A percentile compares a stretch with the other conserved stretches of the same genome.
Conservation (phyloP, 2,888 invertebrate genomes). For the Perizoma flavofasciatum region DNA sequence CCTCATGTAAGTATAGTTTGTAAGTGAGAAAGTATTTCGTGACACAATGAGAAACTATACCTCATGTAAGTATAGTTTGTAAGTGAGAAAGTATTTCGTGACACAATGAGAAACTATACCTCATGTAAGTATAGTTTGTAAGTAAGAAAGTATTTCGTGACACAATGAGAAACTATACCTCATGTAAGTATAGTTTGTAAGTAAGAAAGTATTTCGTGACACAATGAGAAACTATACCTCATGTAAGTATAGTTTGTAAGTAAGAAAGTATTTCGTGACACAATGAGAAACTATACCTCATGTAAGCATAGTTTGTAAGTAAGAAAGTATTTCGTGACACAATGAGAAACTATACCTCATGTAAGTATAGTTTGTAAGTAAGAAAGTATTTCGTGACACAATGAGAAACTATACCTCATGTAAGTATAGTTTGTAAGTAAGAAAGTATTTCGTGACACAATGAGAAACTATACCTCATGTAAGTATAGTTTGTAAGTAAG, state of each 20-base stretch:
- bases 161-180: conserved; percentile 85
- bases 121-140: conserved; percentile 67
- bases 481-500: conserved; percentile 47
- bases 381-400: conserved; percentile 68
- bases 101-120: conserved; percentile 86
- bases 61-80: conserved; percentile 72
- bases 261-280: conserved; percentile 57
- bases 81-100: conserved; percentile 43
- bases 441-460: conserved; percentile 68
- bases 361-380: conserved; percentile 60
- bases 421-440: conserved; percentile 54
- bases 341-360: conserved; percentile 85
- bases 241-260: conserved; percentile 64
- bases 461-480: conserved; percentile 86
- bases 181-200: conserved; percentile 67
- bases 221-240: conserved; percentile 85
- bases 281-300: conserved; percentile 85
- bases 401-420: conserved; percentile 85
- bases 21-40: conserved; percentile 36
- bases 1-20: conserved; percentile 75
- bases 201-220: conserved; percentile 57
- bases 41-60: conserved; percentile 85
- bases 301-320: conserved; percentile 62
- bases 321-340: conserved; percentile 62
- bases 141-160: conserved; percentile 50